Evolutionary conservation across 2,888 invertebrate species (phyloP).

Genomic region (Mesoligia furuncula): DNA sequence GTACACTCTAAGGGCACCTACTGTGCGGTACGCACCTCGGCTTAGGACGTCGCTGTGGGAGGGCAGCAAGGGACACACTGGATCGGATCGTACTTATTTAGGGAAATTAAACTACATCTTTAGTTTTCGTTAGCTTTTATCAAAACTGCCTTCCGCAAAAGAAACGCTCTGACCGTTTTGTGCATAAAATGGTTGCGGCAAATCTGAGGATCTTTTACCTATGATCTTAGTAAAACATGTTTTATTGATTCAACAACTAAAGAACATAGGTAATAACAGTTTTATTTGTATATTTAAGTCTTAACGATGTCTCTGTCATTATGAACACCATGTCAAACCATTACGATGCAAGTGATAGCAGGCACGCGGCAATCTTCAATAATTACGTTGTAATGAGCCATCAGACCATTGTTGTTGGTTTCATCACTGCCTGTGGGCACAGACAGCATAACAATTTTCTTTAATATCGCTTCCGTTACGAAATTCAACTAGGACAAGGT

Average conservation of each 20-base stretch:
- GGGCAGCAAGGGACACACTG: not conserved
- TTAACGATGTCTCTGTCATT: conserved; percentile 19
- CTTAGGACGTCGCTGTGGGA: not conserved
- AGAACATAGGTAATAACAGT: conserved; percentile 15
- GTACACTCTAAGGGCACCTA: not conserved
- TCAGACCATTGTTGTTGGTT: conserved; percentile 65
- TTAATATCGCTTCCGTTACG: conserved; percentile 63
- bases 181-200: not conserved
- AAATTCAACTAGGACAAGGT: conserved; percentile 73
- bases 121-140: not conserved
- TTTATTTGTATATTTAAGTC: conserved; percentile 36
- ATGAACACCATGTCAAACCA: conserved; percentile 31
- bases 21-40: not conserved
- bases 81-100: not conserved
- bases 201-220: not conserved
- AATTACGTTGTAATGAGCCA: conserved; percentile 64
- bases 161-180: not conserved
- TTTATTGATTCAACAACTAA: not conserved
- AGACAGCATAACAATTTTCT: conserved; percentile 69
- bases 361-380: conserved; percentile 42
- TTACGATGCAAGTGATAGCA: conserved; percentile 47
- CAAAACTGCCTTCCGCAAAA: not conserved
- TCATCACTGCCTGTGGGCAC: conserved; percentile 62
- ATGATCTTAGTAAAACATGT: conserved; percentile 9
- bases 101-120: not conserved